Base-by-base conservation (phyloP, 1,140 invertebrate species). In the Muscidifurax raptorellus region DNA sequence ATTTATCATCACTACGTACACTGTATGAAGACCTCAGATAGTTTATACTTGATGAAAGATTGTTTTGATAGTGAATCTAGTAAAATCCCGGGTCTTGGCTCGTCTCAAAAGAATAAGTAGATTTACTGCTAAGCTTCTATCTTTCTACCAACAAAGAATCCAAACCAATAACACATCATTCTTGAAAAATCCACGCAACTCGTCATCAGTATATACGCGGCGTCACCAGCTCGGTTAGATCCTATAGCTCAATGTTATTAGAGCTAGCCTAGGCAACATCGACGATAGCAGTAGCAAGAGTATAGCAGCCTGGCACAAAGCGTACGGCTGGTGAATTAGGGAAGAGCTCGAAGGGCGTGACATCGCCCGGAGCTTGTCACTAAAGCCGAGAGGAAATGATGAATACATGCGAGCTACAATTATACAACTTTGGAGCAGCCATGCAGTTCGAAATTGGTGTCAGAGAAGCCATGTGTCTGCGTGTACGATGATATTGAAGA, bases 301-400 rank as follows among this genome's bases (percentile, higher is more conserved):
- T 22, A n/a, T 6, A 59, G 18, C 22, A 59, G 52, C 52, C n/a
- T 59, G 18, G 52, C 52, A n/a, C 52, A 59, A 59, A 59, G 52
- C 52, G n/a, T 40, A 47, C 74, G 5, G 52, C 52, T 59, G 52
- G 52, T 76, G 25, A 76, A 47, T 76, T 76, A 76, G 74, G 74
- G 40, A 76, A 76, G 2, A 44, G 74, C 74, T 76, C 36, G 22
- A 76, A 47, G 74, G 74, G 74, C 40, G 25, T 32, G 74, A 76
- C 47, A 7, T 22, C 18, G 22, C 52, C 18, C 22, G n/a, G 15
- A 59, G 52, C 52, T 59, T 59, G 52, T 59, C 6, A 6, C 52
- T 59, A 59, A 18, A n/a, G 7, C 52, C 5, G 22, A 59, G 52
- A 59, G 52, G 7, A 59, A 59, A 59, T 59, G 52, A 59, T 59